Evolutionary conservation across 2,113 vertebrate species (phyloP).

Genomic region (Trogon surrucura): DNA sequence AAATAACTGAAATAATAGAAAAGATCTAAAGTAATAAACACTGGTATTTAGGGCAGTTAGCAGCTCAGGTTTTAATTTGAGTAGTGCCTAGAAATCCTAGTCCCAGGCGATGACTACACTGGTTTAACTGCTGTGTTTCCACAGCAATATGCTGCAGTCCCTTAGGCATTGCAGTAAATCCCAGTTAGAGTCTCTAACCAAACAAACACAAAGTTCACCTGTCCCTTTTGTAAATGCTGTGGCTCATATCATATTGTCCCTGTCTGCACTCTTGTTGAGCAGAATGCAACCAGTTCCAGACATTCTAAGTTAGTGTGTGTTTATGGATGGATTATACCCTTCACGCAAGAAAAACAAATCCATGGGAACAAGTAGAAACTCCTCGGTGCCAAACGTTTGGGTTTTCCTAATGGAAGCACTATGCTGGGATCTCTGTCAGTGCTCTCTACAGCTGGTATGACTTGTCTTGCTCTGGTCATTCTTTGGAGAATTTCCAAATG

Average conservation of each 20-base stretch:
- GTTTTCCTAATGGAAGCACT: background rate
- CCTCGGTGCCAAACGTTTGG: slow-evolving; percentile 1
- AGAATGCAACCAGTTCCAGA: background rate
- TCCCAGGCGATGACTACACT: background rate
- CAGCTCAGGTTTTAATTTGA: background rate
- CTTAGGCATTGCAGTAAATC: background rate
- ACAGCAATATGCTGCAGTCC: background rate
- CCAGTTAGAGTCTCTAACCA: background rate
- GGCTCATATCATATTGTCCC: background rate
- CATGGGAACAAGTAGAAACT: background rate
- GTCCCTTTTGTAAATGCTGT: background rate
- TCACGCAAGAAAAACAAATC: background rate
- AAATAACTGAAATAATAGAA: background rate
- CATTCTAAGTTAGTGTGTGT: background rate
- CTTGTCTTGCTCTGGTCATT: background rate
- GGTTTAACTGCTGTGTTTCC: slow-evolving; percentile 4
- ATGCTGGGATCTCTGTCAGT: background rate
- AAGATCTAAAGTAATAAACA: background rate
- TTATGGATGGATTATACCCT: background rate
- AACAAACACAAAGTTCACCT: background rate
- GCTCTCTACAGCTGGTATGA: background rate
- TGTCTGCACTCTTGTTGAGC: background rate
- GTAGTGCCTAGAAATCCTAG: background rate
- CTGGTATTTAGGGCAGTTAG: background rate
- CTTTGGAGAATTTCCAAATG: background rate